phyloP scores from a whole-genome alignment of 2,797 vertebrate genomes.

The Poliocrania exsul region DNA sequence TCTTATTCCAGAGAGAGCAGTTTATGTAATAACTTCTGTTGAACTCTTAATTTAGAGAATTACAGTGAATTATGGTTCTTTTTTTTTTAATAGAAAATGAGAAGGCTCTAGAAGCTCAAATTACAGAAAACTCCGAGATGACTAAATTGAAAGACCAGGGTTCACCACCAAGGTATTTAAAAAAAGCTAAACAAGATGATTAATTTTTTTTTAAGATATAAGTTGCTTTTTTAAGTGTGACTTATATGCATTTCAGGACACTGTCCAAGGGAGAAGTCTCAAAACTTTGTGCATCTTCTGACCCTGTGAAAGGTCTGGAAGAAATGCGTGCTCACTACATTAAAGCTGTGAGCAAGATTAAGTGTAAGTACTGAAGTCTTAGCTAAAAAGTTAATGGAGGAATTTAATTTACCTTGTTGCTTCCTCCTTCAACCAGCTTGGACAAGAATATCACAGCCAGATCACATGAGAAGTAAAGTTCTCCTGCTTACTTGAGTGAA shows the following conservation, averaged over 20 bases:
- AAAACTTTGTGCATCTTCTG: slow-evolving; percentile 64
- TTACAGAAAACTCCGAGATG: slow-evolving; percentile 77
- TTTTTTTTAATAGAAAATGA: slow-evolving; percentile 77
- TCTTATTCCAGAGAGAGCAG: background rate
- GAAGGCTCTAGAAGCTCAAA: slow-evolving; percentile 66
- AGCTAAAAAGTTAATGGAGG: background rate
- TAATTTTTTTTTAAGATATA: background rate
- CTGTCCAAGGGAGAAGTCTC: slow-evolving; percentile 56
- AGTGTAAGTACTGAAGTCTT: slow-evolving; percentile 78
- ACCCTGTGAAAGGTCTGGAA: slow-evolving; percentile 81
- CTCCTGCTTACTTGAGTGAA: background rate
- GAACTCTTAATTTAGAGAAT: background rate
- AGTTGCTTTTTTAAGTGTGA: background rate
- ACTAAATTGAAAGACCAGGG: slow-evolving; percentile 78
- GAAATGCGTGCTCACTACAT: slow-evolving; percentile 93
- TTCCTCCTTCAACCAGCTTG: background rate
- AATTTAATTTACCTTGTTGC: background rate
- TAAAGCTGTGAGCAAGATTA: slow-evolving; percentile 90
- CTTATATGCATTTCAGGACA: slow-evolving; percentile 66
- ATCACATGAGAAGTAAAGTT: background rate
- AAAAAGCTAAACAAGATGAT: background rate
- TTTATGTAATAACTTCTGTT: background rate
- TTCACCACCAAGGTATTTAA: slow-evolving; percentile 69
- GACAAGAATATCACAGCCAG: background rate
- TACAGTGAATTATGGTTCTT: background rate